Conservation (phyloP, 2,888 invertebrate genomes). For the Papilio protenor region DNA sequence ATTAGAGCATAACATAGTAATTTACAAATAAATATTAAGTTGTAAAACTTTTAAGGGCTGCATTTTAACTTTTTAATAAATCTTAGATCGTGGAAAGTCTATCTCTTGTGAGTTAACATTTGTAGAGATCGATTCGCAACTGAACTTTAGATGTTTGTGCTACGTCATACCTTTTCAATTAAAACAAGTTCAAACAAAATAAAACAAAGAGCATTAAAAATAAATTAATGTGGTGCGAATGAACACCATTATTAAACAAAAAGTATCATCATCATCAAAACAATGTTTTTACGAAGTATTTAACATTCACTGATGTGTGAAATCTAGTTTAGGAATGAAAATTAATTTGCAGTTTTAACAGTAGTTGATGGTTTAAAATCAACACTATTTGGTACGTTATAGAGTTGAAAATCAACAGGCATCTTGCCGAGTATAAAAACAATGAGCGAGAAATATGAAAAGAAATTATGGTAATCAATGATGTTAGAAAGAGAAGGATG, state of each 20-base stretch:
- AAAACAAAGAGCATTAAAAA: background rate
- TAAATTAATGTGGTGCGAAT: background rate
- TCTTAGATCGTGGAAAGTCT: constrained; percentile 47
- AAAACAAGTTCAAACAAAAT: constrained; percentile 50
- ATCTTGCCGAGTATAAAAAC: background rate
- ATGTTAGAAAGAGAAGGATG: constrained; percentile 52
- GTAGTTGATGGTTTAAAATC: background rate
- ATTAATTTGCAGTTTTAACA: background rate
- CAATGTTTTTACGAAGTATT: background rate
- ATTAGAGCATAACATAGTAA: background rate
- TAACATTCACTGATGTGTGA: background rate
- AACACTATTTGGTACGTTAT: background rate
- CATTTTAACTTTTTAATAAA: background rate
- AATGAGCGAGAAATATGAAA: constrained; percentile 43
- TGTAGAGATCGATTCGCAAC: constrained; percentile 70
- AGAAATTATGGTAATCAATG: constrained; percentile 47
- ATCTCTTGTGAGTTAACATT: constrained; percentile 53
- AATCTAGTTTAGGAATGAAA: background rate
- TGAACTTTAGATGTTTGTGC: constrained; percentile 59
- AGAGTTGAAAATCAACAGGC: constrained; percentile 12
- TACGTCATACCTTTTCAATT: constrained; percentile 49
- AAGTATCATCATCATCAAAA: no score
- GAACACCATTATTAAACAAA: no score
- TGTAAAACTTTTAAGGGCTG: background rate
- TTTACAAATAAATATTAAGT: background rate